These are phyloP conservation scores for Ophioderma brevispina DNA, from an alignment of 35 echinoderm and acorn worm genomes.

Conservation along the genomic window DNA sequence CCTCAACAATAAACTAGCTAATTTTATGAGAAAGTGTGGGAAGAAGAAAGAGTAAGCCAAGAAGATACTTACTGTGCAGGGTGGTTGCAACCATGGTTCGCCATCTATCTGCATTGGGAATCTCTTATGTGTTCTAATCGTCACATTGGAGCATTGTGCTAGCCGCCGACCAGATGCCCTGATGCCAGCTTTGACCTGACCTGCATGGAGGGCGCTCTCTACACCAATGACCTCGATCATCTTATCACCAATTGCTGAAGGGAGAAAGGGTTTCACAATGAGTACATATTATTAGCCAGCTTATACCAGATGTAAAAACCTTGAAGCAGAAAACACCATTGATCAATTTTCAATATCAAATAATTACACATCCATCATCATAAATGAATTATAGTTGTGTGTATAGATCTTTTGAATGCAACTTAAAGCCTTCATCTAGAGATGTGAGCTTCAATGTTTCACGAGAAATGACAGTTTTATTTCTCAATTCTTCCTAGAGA, in stretches of 20 bases:
- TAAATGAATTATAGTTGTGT: too few relatives aligned
- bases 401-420: too few relatives aligned
- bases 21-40: background rate
- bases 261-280: too few relatives aligned
- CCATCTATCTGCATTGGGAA: slow-evolving; percentile 99
- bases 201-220: slow-evolving; percentile 91
- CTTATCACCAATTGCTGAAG: slow-evolving; percentile 96
- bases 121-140: slow-evolving; percentile 84
- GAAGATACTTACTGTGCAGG: slow-evolving; percentile 81
- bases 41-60: background rate
- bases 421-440: too few relatives aligned
- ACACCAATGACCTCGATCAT: slow-evolving; percentile 91
- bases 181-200: slow-evolving; percentile 96
- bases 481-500: too few relatives aligned
- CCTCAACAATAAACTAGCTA: background rate
- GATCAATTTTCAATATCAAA: too few relatives aligned
- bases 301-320: too few relatives aligned
- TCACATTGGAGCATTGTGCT: slow-evolving; percentile 92
- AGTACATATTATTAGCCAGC: too few relatives aligned
- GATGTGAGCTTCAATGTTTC: too few relatives aligned
- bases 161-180: slow-evolving; percentile 89
- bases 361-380: too few relatives aligned
- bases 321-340: too few relatives aligned
- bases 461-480: too few relatives aligned
- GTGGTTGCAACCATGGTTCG: slow-evolving; percentile 97